Conservation (phyloP, 2,797 vertebrate species). For the Pampus argenteus region DNA sequence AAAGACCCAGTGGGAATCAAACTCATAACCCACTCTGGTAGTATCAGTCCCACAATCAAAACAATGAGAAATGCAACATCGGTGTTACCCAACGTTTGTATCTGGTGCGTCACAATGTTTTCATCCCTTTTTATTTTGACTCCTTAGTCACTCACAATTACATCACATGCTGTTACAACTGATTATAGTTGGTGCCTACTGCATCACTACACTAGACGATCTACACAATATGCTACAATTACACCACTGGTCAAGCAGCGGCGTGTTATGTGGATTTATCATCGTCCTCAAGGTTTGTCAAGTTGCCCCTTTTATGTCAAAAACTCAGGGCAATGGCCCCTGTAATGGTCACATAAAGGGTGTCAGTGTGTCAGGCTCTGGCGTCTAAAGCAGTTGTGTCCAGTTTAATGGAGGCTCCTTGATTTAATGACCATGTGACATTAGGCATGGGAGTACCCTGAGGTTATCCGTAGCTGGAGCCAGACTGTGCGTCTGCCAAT, state of each 20-base stretch:
- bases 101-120: neutral
- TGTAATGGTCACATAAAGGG: constrained; percentile 68
- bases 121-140: neutral
- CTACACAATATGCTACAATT: neutral
- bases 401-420: constrained; percentile 63
- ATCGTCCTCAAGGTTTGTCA: constrained; percentile 61
- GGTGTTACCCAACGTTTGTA: neutral
- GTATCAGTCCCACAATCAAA: neutral
- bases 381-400: constrained; percentile 70
- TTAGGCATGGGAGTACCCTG: constrained; percentile 68
- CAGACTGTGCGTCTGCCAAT: constrained; percentile 73
- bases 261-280: constrained; percentile 52
- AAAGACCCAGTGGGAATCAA: neutral
- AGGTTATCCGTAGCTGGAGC: constrained; percentile 79
- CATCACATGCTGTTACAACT: neutral
- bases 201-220: neutral
- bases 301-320: constrained; percentile 65
- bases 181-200: too few species aligned
- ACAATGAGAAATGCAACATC: neutral
- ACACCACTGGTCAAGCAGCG: constrained; percentile 17
- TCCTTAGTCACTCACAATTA: neutral
- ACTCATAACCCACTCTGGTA: neutral
- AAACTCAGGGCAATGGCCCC: constrained; percentile 57
- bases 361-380: constrained; percentile 61
- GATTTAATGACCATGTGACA: constrained; percentile 73